Evolutionary conservation across 2,888 invertebrate species (phyloP), one percentile per base, ranked within the genome.

Genomic region (Scaptomyza cyrtandrae): DNA sequence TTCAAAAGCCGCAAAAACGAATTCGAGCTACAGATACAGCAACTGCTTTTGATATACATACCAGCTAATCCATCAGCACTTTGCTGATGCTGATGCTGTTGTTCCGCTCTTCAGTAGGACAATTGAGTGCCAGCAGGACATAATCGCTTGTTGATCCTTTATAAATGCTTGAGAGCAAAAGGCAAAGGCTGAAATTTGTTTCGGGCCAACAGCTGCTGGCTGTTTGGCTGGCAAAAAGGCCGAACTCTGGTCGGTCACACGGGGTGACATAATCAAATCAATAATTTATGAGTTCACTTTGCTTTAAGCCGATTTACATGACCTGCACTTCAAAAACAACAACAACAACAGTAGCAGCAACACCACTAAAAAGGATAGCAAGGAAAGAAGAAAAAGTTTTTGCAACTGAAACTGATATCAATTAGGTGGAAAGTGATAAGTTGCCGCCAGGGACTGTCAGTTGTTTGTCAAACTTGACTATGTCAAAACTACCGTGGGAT

Each of bases 61-160:
- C 19, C 63, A 70, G 66, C 78, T 87, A 86, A 80, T 84, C 82
- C 68, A 67, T 65, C 53, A 60, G 79, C 78, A 80, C 66, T 84
- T 80, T 66, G 61, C 43, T 45, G 57, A 16, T 71, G 48, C 3
- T 11, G 35, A 9, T 49, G 57, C 27, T 65, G 48, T 9, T 13
- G 49, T 9, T 37, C 6, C 37, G 44, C 19, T 24, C 33, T 13
- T 16, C 16, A 19, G 6, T 19, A 41, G 14, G 63, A 48, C 58
- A 59, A 56, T 64, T 68, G 78, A 86, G 80, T 83, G 84, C 57
- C 66, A 62, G 75, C 74, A 71, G 81, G 67, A 78, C 76, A 53
- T 86, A 85, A 85, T 86, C 85, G 85, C 89, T 76, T 88, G 89
- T 86, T 88, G 81, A 88, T 88, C 89, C 89, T 84, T 80, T 86